Conservation (phyloP, 35 echinoderm and acorn worm genomes). For the Acanthaster planci region DNA sequence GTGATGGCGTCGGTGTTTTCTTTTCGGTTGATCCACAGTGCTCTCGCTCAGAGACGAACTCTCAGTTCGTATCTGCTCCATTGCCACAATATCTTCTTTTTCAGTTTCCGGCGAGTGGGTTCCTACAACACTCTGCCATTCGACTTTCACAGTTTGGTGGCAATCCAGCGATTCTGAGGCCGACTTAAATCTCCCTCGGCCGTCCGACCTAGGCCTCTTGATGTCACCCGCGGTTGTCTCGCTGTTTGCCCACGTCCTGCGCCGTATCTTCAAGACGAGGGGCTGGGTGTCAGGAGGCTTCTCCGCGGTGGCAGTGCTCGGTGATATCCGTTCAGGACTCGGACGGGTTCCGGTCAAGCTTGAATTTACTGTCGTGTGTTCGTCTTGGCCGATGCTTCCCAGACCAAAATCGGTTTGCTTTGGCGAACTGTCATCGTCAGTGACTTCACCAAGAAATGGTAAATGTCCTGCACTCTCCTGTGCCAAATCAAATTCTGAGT, state of each 20-base stretch:
- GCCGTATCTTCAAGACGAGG: conserved; percentile 11
- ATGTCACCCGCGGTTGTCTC: not conserved
- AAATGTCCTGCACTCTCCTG: no score
- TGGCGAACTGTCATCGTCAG: not conserved
- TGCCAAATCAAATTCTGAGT: no score
- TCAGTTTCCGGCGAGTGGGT: not conserved
- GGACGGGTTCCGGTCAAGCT: not conserved
- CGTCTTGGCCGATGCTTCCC: not conserved
- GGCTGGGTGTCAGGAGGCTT: not conserved
- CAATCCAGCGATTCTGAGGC: not conserved
- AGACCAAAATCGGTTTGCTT: not conserved
- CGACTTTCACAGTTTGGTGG: not conserved
- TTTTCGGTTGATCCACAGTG: not conserved
- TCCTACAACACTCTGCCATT: not conserved
- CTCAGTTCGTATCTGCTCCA: no score
- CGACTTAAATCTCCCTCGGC: no score
- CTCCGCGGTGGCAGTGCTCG: not conserved
- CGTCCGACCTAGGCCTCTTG: not conserved
- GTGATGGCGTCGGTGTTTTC: not conserved
- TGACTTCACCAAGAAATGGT: not conserved
- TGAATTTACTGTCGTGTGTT: no score
- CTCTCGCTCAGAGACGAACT: not conserved
- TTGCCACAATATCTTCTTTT: not conserved
- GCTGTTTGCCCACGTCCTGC: not conserved
- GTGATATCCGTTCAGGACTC: not conserved